Evolutionary conservation across 2,113 vertebrate genomes (phyloP), one percentile per base, ranked within the genome.

Genomic region (Ictalurus furcatus): DNA sequence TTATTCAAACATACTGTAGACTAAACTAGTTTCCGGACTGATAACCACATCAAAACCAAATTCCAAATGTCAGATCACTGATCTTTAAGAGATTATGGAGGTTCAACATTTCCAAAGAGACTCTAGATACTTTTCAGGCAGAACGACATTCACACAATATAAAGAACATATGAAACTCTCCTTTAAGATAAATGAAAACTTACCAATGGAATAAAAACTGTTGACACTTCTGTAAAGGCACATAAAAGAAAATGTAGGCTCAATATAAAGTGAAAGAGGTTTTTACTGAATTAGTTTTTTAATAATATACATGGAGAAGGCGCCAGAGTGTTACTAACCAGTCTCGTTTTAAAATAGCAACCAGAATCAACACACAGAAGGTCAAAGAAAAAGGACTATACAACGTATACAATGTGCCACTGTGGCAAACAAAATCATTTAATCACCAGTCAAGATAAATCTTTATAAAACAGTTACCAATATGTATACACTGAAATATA

Each of bases 401-500:
- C 71, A 86, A 37, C 52, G 56, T 85, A 84, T 63, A 74, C 84
- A 85, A 74, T 59, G 83, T 17, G 73, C 71, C 23, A 52, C 12
- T 73, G 73, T 34, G 52, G 30, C 85, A 89, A 90, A 88, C 69
- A 78, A 91, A 90, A 82, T n/a, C 40, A 23, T 83, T 89, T 81
- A 34, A 78, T 85, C 58, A 54, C 67, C 58, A 85, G 23, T 69
- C 65, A 78, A 91, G 90, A 89, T 69, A 74, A 92, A 80, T 1
- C 16, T 88, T 91, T 93, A 93, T 13, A 94, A 93, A 95, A 94
- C 90, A 91, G 59, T 91, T 94, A 94, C 92, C 94, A 91, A 93
- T 86, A 92, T 93, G 92, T 92, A 90, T 95, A 93, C 91, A 94
- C 91, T 94, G 83, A 63, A 92, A 93, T 93, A 92, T 91, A 94